Evolutionary conservation across 2,888 invertebrate species (phyloP).

Genomic region (Ormyrus nitidulus): DNA sequence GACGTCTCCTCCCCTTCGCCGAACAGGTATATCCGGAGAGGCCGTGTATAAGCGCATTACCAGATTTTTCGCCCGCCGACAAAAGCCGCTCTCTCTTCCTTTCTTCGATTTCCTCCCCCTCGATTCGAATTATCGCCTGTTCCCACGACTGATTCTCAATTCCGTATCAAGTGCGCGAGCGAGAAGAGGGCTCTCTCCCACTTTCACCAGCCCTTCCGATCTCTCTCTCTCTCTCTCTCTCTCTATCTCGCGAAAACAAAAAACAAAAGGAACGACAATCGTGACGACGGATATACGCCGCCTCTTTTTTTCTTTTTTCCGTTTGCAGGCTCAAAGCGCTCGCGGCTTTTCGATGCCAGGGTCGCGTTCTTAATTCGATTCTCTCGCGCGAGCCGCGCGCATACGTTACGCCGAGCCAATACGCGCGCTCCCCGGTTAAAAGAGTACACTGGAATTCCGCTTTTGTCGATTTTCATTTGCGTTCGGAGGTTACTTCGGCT

Average conservation of each 20-base stretch:
- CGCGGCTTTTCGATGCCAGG: slow-evolving; percentile 54
- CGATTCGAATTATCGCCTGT: background rate
- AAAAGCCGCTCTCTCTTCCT: slow-evolving; percentile 33
- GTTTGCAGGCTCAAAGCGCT: background rate
- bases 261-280: too few species aligned
- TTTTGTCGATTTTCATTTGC: too few species aligned
- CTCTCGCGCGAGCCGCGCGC: slow-evolving; percentile 1
- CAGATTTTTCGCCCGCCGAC: slow-evolving; percentile 5
- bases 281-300: too few species aligned
- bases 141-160: background rate
- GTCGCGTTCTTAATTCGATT: slow-evolving; percentile 55
- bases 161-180: background rate
- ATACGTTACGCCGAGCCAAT: slow-evolving; percentile 22
- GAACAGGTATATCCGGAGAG: slow-evolving; percentile 36
- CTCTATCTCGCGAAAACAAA: too few species aligned
- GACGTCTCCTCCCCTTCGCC: background rate
- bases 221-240: too few species aligned
- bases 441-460: slow-evolving; percentile 14
- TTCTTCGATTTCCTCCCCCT: slow-evolving; percentile 57
- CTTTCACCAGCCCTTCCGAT: too few species aligned
- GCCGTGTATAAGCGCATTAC: background rate
- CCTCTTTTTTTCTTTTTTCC: too few species aligned
- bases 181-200: too few species aligned
- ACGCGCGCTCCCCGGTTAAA: slow-evolving; percentile 9
- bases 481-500: too few species aligned